These are phyloP conservation scores for Rhynchomys soricoides DNA, from an alignment of 2,113 vertebrate species.

Conservation along the genomic window DNA sequence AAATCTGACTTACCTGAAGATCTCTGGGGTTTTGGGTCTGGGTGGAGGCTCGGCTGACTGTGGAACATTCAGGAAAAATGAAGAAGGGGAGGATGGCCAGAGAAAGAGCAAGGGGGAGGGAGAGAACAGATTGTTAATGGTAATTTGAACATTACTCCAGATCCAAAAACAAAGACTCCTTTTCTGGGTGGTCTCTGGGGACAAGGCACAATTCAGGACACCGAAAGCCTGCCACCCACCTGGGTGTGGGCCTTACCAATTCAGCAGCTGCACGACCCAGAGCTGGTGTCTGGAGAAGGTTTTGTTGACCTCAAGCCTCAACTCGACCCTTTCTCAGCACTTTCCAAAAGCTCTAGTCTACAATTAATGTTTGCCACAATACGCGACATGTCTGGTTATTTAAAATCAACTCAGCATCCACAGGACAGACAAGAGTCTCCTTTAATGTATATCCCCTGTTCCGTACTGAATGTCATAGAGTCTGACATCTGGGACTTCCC, in stretches of 20 bases:
- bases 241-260: not conserved
- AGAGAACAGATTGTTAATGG: constrained; percentile 15
- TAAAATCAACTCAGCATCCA: not conserved
- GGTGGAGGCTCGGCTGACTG: constrained; percentile 86
- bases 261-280: not conserved
- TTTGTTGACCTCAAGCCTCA: not conserved
- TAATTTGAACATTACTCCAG: not conserved
- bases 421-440: not conserved
- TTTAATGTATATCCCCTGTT: not conserved
- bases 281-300: not conserved
- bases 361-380: not conserved
- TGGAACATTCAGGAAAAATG: not conserved
- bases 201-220: not conserved
- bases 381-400: not conserved
- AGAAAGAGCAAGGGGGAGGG: not conserved
- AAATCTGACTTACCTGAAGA: constrained; percentile 89
- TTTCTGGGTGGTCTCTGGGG: not conserved
- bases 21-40: constrained; percentile 91
- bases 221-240: not conserved
- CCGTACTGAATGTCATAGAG: accelerated
- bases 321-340: not conserved
- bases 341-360: constrained; percentile 24
- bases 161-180: not conserved
- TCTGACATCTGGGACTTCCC: accelerated
- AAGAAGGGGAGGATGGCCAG: not conserved